These are phyloP conservation scores for Eudemis profundana DNA, from an alignment of 2,888 invertebrate genomes.

Conservation along the genomic window DNA sequence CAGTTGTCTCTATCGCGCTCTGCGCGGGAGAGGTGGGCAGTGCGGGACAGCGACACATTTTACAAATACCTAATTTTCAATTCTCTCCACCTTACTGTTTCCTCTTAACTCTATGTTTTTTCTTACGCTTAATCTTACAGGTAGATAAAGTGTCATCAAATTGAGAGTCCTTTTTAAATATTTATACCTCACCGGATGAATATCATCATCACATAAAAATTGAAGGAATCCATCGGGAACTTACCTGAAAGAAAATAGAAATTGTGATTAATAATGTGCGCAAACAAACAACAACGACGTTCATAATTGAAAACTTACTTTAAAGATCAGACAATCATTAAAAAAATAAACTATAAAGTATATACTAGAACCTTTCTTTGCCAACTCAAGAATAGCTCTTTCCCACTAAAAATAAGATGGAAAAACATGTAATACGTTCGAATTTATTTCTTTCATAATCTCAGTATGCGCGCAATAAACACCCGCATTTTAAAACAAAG, in stretches of 20 bases:
- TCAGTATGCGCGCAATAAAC: conserved; percentile 17
- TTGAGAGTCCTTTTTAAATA: not conserved
- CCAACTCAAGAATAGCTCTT: no score
- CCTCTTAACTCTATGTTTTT: not conserved
- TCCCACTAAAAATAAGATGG: no score
- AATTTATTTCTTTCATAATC: conserved; percentile 4
- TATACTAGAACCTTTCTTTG: no score
- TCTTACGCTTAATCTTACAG: not conserved
- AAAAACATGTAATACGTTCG: no score
- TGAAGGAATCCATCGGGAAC: conserved; percentile 46
- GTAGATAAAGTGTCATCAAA: not conserved
- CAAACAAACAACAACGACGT: not conserved
- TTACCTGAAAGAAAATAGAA: conserved; percentile 61
- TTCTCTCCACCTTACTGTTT: no score
- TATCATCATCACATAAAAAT: not conserved
- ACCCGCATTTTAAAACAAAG: conserved; percentile 36
- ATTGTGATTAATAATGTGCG: conserved; percentile 32
- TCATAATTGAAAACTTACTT: no score
- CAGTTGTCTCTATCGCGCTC: no score
- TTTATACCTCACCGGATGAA: not conserved
- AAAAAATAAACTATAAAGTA: no score
- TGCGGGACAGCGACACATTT: no score
- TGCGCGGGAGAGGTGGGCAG: no score
- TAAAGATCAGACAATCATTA: no score
- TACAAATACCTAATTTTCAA: no score